Evolutionary conservation across 2,888 invertebrate species (phyloP).

Genomic region (Griposia aprilina): DNA sequence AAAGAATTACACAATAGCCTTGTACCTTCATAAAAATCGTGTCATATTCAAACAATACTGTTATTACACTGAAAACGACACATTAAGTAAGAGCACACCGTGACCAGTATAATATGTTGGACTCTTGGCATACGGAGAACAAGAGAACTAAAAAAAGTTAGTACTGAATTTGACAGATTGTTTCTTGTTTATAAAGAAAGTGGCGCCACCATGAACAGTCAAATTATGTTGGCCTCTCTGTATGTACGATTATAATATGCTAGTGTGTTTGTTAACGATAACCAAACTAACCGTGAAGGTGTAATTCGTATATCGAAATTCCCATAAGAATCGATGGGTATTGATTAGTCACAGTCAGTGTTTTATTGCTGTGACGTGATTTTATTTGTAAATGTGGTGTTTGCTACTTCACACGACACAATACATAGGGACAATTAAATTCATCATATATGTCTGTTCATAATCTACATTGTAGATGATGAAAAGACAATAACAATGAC

Average conservation of each 20-base stretch:
- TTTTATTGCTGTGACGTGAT: slow-evolving; percentile 36
- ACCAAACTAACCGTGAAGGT: slow-evolving; percentile 54
- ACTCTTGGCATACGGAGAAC: not conserved
- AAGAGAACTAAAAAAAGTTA: not conserved
- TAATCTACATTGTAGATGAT: not conserved
- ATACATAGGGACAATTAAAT: not conserved
- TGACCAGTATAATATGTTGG: slow-evolving; percentile 20
- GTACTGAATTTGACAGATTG: not conserved
- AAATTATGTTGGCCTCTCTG: slow-evolving; percentile 14
- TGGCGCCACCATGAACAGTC: slow-evolving; percentile 14
- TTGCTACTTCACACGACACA: slow-evolving; percentile 16
- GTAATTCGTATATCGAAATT: slow-evolving; percentile 42
- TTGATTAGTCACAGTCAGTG: slow-evolving; percentile 52
- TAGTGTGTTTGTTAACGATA: slow-evolving; percentile 17
- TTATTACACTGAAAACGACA: slow-evolving; percentile 57
- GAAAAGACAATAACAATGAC: too few species aligned
- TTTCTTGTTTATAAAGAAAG: not conserved
- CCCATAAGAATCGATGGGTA: slow-evolving; percentile 54
- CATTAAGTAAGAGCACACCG: slow-evolving; percentile 40
- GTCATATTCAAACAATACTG: slow-evolving; percentile 63
- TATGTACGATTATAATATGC: not conserved
- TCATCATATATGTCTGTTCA: not conserved
- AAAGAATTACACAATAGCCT: slow-evolving; percentile 56
- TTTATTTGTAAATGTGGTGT: slow-evolving; percentile 4
- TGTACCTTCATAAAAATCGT: slow-evolving; percentile 46